These are phyloP conservation scores for Urocynchramus pylzowi DNA, from an alignment of 2,113 vertebrate species.

Conservation along the genomic window DNA sequence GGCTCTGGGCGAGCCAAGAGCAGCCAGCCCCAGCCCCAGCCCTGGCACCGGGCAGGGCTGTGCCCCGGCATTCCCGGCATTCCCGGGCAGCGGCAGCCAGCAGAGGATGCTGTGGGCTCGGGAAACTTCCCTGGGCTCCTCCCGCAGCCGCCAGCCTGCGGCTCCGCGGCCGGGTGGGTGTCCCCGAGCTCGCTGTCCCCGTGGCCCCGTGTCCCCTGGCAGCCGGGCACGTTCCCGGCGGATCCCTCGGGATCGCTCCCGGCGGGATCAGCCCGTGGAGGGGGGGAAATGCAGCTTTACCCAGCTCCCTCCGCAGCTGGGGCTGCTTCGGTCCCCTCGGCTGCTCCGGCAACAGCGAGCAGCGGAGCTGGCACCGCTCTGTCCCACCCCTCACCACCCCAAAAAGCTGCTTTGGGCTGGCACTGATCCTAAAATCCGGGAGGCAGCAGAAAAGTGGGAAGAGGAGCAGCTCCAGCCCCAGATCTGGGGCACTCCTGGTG, in stretches of 20 bases:
- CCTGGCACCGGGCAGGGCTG: not conserved
- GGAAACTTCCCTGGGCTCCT: not conserved
- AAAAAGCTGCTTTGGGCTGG: not conserved
- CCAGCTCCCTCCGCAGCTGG: not conserved
- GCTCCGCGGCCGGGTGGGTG: not conserved
- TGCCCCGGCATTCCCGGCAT: not conserved
- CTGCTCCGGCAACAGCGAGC: not conserved
- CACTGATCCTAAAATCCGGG: not conserved
- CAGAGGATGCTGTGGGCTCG: constrained; percentile 31
- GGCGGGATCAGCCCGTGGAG: not conserved
- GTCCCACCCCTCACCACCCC: not conserved
- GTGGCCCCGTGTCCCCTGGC: not conserved
- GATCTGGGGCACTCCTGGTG: not conserved
- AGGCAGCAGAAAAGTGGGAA: not conserved
- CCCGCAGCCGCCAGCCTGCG: not conserved
- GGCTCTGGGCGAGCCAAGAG: not conserved
- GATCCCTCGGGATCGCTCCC: not conserved
- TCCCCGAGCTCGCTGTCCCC: no score
- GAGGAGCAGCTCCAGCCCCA: not conserved
- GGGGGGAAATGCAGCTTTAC: not conserved
- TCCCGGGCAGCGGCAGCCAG: not conserved
- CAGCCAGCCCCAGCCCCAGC: accelerated
- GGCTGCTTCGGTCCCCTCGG: not conserved
- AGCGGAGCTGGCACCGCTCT: not conserved
- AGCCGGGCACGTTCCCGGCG: not conserved